phyloP scores from a whole-genome alignment of 2,888 invertebrate genomes.

The Amphimallon solstitiale region DNA sequence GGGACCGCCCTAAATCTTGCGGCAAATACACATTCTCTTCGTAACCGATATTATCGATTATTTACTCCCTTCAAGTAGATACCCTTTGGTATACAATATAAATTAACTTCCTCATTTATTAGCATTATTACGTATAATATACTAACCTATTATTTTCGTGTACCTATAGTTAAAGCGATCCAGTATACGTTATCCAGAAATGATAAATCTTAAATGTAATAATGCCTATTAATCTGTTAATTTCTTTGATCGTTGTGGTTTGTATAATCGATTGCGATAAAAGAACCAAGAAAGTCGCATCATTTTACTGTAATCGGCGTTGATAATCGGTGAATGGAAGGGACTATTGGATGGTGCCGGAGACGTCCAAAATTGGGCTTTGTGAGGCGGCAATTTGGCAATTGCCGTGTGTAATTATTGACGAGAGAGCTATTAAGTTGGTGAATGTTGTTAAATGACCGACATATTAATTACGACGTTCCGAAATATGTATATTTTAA shows the following conservation, averaged over 20 bases:
- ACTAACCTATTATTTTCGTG: slow-evolving; percentile 20
- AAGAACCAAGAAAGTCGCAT: neutral
- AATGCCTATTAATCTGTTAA: slow-evolving; percentile 44
- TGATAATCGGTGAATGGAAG: slow-evolving; percentile 14
- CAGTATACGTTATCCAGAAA: slow-evolving; percentile 25
- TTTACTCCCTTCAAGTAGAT: no score
- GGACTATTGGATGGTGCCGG: neutral
- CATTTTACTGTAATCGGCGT: slow-evolving; percentile 14
- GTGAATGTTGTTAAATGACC: slow-evolving; percentile 6
- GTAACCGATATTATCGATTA: no score
- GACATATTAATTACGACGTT: slow-evolving; percentile 20
- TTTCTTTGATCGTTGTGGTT: slow-evolving; percentile 36
- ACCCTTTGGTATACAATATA: slow-evolving; percentile 2
- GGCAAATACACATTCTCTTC: no score
- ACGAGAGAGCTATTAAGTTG: slow-evolving; percentile 5
- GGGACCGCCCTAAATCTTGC: no score
- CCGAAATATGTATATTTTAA: slow-evolving; percentile 12
- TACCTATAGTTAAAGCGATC: slow-evolving; percentile 18
- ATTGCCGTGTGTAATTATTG: slow-evolving; percentile 18
- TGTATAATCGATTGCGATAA: neutral
- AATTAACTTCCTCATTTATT: slow-evolving; percentile 23
- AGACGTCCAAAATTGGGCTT: slow-evolving; percentile 22
- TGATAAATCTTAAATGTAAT: slow-evolving; percentile 44
- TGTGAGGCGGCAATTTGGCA: slow-evolving; percentile 19
- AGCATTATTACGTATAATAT: neutral